Evolutionary conservation across 2,113 vertebrate species (phyloP).

Genomic region (Oncorhynchus nerka): DNA sequence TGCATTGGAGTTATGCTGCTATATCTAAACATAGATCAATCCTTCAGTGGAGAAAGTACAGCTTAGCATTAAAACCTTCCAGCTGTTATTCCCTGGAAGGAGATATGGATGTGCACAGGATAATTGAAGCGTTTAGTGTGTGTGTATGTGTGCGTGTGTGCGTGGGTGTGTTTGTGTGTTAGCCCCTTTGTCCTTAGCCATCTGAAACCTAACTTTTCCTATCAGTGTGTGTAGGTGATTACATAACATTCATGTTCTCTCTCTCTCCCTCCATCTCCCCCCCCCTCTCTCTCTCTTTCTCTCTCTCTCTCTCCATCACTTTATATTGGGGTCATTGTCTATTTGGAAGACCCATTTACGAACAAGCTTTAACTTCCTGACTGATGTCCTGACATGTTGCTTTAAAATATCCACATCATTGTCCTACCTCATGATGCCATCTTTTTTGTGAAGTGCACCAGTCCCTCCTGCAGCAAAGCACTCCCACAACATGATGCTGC

Average conservation of each 20-base stretch:
- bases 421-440: too few species aligned
- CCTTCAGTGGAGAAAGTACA: conserved; percentile 25
- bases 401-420: too few species aligned
- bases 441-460: too few species aligned
- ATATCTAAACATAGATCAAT: conserved; percentile 33
- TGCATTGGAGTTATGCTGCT: too few species aligned
- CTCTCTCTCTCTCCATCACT: not conserved
- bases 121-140: not conserved
- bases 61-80: conserved; percentile 32
- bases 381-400: too few species aligned
- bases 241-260: conserved; percentile 47
- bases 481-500: too few species aligned
- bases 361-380: too few species aligned
- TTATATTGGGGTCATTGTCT: too few species aligned
- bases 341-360: too few species aligned
- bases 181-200: conserved; percentile 57
- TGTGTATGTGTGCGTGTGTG: conserved; percentile 8
- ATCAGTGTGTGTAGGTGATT: conserved; percentile 45
- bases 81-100: conserved; percentile 43
- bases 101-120: conserved; percentile 25
- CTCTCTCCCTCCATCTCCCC: not conserved
- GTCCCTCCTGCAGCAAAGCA: too few species aligned
- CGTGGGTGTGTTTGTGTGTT: conserved; percentile 6
- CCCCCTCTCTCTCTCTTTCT: not conserved
- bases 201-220: conserved; percentile 50